phyloP scores from a whole-genome alignment of 30 jellyfish, hydroid and myxozoan genomes.

The Catostylus mosaicus region DNA sequence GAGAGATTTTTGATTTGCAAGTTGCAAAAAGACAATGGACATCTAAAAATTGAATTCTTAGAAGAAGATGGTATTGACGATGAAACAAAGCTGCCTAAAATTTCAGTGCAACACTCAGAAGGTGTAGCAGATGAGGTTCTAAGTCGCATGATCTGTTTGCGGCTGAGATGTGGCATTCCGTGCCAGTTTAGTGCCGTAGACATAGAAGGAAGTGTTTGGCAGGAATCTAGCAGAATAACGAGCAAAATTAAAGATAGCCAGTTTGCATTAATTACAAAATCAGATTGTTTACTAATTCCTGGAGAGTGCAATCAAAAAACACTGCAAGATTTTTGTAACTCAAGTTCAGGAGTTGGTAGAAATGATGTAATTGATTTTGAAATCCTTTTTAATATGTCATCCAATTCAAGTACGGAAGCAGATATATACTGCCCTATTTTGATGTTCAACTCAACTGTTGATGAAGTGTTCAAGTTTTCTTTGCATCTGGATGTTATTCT shows the following conservation, averaged over 20 bases:
- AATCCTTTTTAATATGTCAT: constrained; percentile 2
- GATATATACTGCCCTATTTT: constrained; percentile 41
- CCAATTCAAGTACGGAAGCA: neutral
- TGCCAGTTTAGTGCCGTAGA: constrained; percentile 32
- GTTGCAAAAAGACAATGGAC: neutral
- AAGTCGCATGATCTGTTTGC: neutral
- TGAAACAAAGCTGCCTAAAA: neutral
- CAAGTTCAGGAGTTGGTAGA: neutral
- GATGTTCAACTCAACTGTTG: constrained; percentile 18
- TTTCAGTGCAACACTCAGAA: neutral
- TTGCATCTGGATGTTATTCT: constrained; percentile 36
- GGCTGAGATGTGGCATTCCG: constrained; percentile 10
- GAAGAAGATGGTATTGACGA: neutral
- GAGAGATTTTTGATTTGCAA: constrained; percentile 24
- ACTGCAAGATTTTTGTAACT: neutral
- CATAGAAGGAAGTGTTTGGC: neutral
- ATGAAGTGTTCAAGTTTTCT: constrained; percentile 10
- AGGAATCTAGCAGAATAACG: constrained; percentile 10
- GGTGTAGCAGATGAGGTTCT: constrained; percentile 10
- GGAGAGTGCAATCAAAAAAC: neutral
- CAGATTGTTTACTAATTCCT: neutral
- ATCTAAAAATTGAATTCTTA: constrained; percentile 6
- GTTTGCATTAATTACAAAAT: constrained; percentile 2
- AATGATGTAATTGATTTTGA: constrained; percentile 3
- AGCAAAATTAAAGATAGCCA: neutral